phyloP scores from a whole-genome alignment of 2,888 invertebrate species.

The Hydropsyche betteni region DNA sequence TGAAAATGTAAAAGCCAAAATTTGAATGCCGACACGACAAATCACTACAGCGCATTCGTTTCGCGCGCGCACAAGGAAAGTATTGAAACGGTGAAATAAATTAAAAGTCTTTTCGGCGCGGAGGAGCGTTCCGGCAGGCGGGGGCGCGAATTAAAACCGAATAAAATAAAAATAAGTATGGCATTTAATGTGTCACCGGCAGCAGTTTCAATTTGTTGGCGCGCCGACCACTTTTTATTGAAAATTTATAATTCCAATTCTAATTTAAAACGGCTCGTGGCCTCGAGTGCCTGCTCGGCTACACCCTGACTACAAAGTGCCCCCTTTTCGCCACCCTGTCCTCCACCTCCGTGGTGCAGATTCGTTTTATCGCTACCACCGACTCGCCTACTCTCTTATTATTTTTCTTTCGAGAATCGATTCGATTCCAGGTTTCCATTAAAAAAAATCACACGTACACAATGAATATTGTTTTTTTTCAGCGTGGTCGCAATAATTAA shows the following conservation, averaged over 20 bases:
- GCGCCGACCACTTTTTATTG: conserved; percentile 47
- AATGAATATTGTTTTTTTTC: too few relatives aligned
- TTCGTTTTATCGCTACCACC: conserved; percentile 20
- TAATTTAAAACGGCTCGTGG: conserved; percentile 49
- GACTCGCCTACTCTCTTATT: background rate
- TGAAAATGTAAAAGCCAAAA: background rate
- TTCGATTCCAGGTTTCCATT: conserved; percentile 16
- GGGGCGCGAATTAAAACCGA: conserved; percentile 51
- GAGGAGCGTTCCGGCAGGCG: conserved; percentile 26
- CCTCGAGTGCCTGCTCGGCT: conserved; percentile 37
- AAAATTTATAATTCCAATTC: conserved; percentile 52
- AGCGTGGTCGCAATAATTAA: too few relatives aligned
- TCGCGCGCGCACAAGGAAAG: conserved; percentile 41
- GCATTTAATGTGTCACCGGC: conserved; percentile 52
- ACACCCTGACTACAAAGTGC: conserved; percentile 36
- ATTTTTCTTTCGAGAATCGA: conserved; percentile 28
- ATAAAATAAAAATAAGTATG: conserved; percentile 53
- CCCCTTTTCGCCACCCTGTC: background rate
- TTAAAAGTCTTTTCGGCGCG: conserved; percentile 50
- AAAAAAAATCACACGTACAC: too few relatives aligned
- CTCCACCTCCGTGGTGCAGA: background rate
- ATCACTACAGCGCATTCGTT: conserved; percentile 33
- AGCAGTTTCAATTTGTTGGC: conserved; percentile 52
- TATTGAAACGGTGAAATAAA: conserved; percentile 52
- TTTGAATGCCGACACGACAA: conserved; percentile 29